Evolutionary conservation across 2,797 vertebrate species (phyloP).

Genomic region (Pseudomugil tenellus): DNA sequence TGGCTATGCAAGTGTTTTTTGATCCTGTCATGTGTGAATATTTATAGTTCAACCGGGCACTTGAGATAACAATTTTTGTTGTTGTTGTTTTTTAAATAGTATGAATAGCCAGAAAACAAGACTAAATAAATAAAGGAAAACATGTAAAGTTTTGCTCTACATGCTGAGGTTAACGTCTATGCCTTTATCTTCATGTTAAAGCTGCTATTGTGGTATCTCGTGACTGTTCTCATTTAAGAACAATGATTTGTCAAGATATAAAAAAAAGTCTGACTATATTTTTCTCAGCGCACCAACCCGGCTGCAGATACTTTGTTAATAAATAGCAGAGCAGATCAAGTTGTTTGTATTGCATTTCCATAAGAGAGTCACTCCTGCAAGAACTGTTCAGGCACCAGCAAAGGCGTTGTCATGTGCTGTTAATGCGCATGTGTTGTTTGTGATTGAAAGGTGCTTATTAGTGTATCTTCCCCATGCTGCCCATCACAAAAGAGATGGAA

Average conservation of each 20-base stretch:
- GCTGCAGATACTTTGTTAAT: slow-evolving; percentile 35
- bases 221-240: not conserved
- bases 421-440: slow-evolving; percentile 77
- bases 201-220: no score
- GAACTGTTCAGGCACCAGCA: slow-evolving; percentile 47
- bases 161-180: no score
- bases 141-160: no score
- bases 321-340: slow-evolving; percentile 28
- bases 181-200: no score
- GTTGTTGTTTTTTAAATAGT: no score
- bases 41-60: no score
- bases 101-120: no score
- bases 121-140: no score
- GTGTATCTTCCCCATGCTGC: slow-evolving; percentile 46
- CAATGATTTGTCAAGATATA: slow-evolving; percentile 3
- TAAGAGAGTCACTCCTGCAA: slow-evolving; percentile 37
- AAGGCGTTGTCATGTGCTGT: slow-evolving; percentile 70
- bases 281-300: slow-evolving; percentile 33
- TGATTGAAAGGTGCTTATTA: slow-evolving; percentile 78
- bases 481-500: slow-evolving; percentile 50
- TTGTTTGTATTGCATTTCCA: slow-evolving; percentile 59
- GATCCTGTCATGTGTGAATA: no score
- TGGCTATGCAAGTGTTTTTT: no score
- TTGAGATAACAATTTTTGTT: no score
- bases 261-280: not conserved